These are phyloP conservation scores for Benitochromis conjunctus DNA, from an alignment of 2,113 vertebrate species.

Conservation along the genomic window DNA sequence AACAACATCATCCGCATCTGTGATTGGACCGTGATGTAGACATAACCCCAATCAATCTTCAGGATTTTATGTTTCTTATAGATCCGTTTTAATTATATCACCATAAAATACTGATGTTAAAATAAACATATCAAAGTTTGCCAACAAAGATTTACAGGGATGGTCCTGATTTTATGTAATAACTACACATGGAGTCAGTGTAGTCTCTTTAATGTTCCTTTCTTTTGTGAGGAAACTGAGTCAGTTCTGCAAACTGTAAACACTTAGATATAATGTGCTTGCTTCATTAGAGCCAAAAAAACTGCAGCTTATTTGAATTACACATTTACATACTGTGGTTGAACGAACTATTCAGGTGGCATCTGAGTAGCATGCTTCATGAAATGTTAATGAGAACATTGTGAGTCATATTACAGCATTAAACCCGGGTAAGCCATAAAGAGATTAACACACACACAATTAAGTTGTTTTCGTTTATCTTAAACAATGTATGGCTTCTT, in stretches of 20 bases:
- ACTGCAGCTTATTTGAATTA: not conserved
- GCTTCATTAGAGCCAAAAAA: not conserved
- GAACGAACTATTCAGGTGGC: not conserved
- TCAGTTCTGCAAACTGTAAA: not conserved
- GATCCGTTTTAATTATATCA: not conserved
- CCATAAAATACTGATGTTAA: not conserved
- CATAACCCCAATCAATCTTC: not conserved
- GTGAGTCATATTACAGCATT: not conserved
- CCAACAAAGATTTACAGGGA: not conserved
- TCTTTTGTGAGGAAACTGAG: not conserved
- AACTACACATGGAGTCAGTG: not conserved
- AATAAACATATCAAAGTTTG: not conserved
- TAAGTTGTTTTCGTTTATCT: not conserved
- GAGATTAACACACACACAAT: not conserved
- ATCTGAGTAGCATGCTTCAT: not conserved
- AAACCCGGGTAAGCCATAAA: not conserved
- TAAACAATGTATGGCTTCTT: not conserved
- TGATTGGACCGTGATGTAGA: not conserved
- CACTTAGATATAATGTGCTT: not conserved
- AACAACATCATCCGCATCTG: not conserved
- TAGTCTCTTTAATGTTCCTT: not conserved
- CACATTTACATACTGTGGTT: not conserved
- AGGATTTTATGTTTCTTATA: not conserved
- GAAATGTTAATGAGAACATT: not conserved
- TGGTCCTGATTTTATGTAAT: not conserved